These are phyloP conservation scores for Danio choprae DNA, from an alignment of 2,797 vertebrate genomes.

Conservation along the genomic window DNA sequence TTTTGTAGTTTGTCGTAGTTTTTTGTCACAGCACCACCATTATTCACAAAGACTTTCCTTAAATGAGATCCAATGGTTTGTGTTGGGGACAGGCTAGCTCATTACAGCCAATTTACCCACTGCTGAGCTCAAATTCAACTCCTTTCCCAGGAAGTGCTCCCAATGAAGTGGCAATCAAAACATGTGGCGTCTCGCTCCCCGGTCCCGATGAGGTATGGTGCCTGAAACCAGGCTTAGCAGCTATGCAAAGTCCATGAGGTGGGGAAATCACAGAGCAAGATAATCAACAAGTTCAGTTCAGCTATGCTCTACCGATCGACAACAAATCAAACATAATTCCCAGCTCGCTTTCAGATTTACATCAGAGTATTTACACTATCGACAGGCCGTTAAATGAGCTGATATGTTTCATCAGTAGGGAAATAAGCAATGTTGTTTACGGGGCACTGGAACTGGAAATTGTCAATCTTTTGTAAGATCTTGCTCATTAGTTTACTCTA, in stretches of 20 bases:
- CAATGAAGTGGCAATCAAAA: slow-evolving; percentile 22
- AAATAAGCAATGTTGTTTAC: slow-evolving; percentile 57
- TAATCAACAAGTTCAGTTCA: slow-evolving; percentile 55
- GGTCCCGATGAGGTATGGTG: slow-evolving; percentile 75
- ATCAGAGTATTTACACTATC: slow-evolving; percentile 61
- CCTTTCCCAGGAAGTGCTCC: slow-evolving; percentile 18
- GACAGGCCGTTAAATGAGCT: slow-evolving; percentile 53
- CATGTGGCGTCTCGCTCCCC: not conserved
- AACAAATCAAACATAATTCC: slow-evolving; percentile 47
- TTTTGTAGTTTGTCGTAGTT: not conserved
- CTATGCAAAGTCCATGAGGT: slow-evolving; percentile 69
- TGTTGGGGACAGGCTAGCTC: slow-evolving; percentile 24
- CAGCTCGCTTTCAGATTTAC: slow-evolving; percentile 47
- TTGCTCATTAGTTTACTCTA: slow-evolving; percentile 31
- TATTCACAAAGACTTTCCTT: slow-evolving; percentile 4
- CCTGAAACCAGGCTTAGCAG: slow-evolving; percentile 77
- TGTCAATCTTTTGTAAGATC: not conserved
- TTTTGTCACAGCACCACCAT: slow-evolving; percentile 15
- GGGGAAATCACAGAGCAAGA: slow-evolving; percentile 56
- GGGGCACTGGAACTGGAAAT: slow-evolving; percentile 59
- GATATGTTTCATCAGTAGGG: slow-evolving; percentile 47
- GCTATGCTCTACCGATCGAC: slow-evolving; percentile 55
- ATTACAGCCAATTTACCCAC: slow-evolving; percentile 41
- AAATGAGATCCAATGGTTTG: not conserved
- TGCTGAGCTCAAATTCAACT: slow-evolving; percentile 17